Percentiles rank a stretch among this genome's conserved stretches.
These are phyloP conservation scores for Falco concolor DNA, from an alignment of 2,797 vertebrate genomes.

Conservation along the genomic window DNA sequence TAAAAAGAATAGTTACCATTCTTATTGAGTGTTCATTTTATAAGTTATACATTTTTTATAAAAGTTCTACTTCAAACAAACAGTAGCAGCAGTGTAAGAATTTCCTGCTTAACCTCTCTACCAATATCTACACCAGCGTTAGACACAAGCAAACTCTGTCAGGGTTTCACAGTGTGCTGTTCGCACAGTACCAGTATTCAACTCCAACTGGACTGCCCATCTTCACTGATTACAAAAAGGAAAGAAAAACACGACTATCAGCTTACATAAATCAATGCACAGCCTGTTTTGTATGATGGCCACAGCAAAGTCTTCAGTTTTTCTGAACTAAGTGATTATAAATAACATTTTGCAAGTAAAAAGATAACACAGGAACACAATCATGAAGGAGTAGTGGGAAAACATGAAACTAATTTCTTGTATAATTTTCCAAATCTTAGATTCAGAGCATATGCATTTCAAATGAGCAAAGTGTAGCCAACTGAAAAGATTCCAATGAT, in stretches of 20 bases:
- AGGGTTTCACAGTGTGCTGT: not conserved
- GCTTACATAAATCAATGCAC: not conserved
- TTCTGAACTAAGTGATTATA: not conserved
- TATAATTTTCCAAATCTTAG: constrained; percentile 58
- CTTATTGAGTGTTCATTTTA: not conserved
- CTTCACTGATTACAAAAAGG: constrained; percentile 1
- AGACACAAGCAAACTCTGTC: not conserved
- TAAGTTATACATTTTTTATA: not conserved
- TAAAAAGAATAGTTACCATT: not conserved
- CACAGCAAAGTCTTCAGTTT: not conserved
- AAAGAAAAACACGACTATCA: constrained; percentile 3
- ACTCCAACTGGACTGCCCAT: not conserved
- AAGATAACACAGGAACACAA: constrained; percentile 15
- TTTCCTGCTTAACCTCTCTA: not conserved
- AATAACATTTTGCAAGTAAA: not conserved
- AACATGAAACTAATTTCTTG: constrained; percentile 28
- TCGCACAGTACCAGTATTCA: not conserved
- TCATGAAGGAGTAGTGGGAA: constrained; percentile 8
- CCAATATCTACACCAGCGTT: not conserved
- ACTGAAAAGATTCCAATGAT: constrained; percentile 64
- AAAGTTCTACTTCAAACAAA: not conserved
- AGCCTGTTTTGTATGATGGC: not conserved
- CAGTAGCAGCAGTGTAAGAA: not conserved
- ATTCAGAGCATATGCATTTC: constrained; percentile 57
- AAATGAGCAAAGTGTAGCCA: constrained; percentile 59